Evolutionary conservation across 2,797 vertebrate genomes (phyloP).

Genomic region (Mareca strepera): DNA sequence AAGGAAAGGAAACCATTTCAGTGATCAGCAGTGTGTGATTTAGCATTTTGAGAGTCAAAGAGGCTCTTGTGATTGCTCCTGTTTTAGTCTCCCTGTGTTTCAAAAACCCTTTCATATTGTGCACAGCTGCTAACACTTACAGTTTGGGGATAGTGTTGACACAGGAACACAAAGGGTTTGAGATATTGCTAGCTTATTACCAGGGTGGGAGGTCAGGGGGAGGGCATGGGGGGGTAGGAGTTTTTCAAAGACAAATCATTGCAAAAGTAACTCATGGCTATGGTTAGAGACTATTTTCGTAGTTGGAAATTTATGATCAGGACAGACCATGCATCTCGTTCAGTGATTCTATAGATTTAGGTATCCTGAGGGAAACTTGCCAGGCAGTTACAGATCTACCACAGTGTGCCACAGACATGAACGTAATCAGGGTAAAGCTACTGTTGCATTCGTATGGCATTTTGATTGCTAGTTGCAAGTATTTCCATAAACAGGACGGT

Average conservation of each 20-base stretch:
- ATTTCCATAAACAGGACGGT: neutral
- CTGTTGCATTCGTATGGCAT: neutral
- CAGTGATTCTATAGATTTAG: neutral
- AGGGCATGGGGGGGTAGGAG: neutral
- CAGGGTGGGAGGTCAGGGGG: slow-evolving; percentile 43
- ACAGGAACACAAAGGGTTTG: slow-evolving; percentile 57
- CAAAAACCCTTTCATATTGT: slow-evolving; percentile 44
- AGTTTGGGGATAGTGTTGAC: slow-evolving; percentile 64
- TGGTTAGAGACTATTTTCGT: slow-evolving; percentile 9
- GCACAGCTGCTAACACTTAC: slow-evolving; percentile 70
- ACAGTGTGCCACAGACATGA: neutral
- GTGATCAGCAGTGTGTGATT: slow-evolving; percentile 58
- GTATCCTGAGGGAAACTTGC: neutral
- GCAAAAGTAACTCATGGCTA: neutral
- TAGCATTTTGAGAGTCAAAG: slow-evolving; percentile 63
- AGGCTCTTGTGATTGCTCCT: slow-evolving; percentile 60
- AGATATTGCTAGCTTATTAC: slow-evolving; percentile 52
- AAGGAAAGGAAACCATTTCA: slow-evolving; percentile 49
- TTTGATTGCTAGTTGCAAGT: neutral
- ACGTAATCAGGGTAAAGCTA: neutral
- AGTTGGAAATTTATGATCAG: slow-evolving; percentile 15
- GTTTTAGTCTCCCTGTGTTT: slow-evolving; percentile 1
- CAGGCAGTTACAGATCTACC: neutral
- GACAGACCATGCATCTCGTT: neutral
- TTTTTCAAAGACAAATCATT: slow-evolving; percentile 20